Base-by-base conservation (phyloP, 2,888 invertebrate genomes). In the Napeogenes inachia region DNA sequence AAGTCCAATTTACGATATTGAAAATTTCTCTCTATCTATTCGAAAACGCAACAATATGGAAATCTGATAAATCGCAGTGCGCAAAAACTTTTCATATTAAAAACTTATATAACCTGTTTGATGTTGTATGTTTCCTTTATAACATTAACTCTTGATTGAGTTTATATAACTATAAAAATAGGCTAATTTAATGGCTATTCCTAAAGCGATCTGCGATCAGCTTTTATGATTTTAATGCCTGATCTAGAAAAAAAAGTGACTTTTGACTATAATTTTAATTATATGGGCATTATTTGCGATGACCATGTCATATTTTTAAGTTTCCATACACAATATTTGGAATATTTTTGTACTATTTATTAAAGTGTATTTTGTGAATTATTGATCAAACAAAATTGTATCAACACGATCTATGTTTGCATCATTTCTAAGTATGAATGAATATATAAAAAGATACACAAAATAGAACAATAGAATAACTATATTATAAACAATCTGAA, bases 81-180 rank as follows among this genome's bases (percentile, higher is more conserved):
- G 78, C 76, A 76, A 77, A 79, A 83, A 84, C 73, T 83, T 85
- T 80, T 73, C 74, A 77, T 79, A 81, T 81, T 80, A 80, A 76
- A 68, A 63, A 68, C 72, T 73, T 73, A 74, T 74, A 76, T 74
- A 74, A 74, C 75, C 69, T 21, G 21, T 21, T 21, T 21, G 21
- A 21, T 21, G 21, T 21, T 21, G 21, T 21, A 75, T 75, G 69
- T 75, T 73, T 73, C 70, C 72, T 79, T 75, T 76, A 79, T 78
- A 66, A 71, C 72, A 71, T 76, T 78, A 80, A 77, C 72, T 74
- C 61, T 65, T 67, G 73, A 73, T 78, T 67, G 59, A 61, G 58
- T 60, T 63, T 68, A 63, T 64, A 57, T 56, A 47, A 56, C 55
- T 57, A 64, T 55, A 59, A 59, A 57, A 60, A 53, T 45, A 56